Conservation (phyloP, 2,113 vertebrate genomes). For the Vireo altiloquus region DNA sequence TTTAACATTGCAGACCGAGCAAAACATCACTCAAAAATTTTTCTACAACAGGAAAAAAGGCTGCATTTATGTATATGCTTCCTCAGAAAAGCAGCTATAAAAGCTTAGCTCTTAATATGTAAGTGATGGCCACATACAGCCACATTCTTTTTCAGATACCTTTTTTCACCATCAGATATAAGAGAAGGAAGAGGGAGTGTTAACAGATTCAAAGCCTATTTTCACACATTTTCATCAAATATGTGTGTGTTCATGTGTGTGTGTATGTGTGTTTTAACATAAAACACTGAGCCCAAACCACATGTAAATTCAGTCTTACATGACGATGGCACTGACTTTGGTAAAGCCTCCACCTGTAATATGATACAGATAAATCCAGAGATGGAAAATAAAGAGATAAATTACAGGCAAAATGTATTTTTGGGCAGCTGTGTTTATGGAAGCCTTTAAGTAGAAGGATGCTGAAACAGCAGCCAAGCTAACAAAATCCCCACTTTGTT, state of each 20-base stretch:
- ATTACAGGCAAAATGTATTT: not conserved
- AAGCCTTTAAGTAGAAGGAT: not conserved
- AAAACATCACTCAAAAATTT: not conserved
- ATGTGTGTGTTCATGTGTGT: not conserved
- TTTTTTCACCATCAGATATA: not conserved
- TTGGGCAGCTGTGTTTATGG: not conserved
- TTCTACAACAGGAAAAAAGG: not conserved
- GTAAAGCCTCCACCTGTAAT: not conserved
- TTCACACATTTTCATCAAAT: not conserved
- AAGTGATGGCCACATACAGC: not conserved
- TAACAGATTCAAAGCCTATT: not conserved
- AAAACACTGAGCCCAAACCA: not conserved
- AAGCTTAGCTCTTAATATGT: not conserved
- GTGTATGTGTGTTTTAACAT: not conserved
- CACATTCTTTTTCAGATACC: not conserved
- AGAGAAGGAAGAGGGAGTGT: not conserved
- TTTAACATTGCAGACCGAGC: rapidly evolving
- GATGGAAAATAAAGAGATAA: not conserved
- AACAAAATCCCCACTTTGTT: not conserved
- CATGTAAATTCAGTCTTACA: not conserved
- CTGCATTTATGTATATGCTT: not conserved
- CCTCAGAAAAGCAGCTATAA: not conserved
- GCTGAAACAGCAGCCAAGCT: not conserved
- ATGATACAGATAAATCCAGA: not conserved
- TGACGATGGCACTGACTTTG: not conserved